phyloP scores from a whole-genome alignment of 2,797 vertebrate genomes.

The Lithobates sylvaticus region DNA sequence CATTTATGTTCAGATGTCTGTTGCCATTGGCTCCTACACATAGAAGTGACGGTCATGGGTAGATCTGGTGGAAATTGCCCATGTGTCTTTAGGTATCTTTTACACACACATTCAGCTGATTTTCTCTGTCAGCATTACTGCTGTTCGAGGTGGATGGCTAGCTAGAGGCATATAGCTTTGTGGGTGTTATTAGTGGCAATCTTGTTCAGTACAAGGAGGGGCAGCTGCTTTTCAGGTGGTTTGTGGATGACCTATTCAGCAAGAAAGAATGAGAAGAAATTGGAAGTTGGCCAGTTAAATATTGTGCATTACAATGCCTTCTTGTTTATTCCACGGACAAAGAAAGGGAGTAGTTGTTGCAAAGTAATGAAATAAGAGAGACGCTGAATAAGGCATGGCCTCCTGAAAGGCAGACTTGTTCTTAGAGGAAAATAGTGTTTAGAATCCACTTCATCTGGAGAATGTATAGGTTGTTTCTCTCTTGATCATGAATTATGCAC shows the following conservation, averaged over 20 bases:
- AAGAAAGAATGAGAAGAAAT: constrained; percentile 6
- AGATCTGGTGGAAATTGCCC: too few species aligned
- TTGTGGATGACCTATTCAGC: constrained; percentile 7
- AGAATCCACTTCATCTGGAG: neutral
- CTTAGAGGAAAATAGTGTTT: neutral
- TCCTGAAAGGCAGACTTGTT: neutral
- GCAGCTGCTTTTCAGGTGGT: constrained; percentile 27
- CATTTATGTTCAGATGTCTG: too few species aligned
- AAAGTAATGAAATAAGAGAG: neutral
- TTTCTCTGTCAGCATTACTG: constrained; percentile 18
- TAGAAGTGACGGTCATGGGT: too few species aligned
- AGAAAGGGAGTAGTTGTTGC: neutral
- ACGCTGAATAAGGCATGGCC: neutral
- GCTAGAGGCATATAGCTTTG: neutral
- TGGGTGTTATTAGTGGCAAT: neutral
- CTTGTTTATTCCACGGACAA: constrained; percentile 6
- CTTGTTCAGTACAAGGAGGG: neutral
- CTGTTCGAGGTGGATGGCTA: neutral
- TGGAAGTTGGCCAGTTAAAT: neutral
- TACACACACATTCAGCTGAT: neutral
- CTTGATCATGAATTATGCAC: constrained; percentile 52
- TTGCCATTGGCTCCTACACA: too few species aligned
- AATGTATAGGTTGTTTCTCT: constrained; percentile 24
- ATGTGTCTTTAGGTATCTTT: too few species aligned
- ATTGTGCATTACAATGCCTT: neutral